These are phyloP conservation scores for Chirona hameri DNA, from an alignment of 2,888 invertebrate genomes.

Conservation along the genomic window DNA sequence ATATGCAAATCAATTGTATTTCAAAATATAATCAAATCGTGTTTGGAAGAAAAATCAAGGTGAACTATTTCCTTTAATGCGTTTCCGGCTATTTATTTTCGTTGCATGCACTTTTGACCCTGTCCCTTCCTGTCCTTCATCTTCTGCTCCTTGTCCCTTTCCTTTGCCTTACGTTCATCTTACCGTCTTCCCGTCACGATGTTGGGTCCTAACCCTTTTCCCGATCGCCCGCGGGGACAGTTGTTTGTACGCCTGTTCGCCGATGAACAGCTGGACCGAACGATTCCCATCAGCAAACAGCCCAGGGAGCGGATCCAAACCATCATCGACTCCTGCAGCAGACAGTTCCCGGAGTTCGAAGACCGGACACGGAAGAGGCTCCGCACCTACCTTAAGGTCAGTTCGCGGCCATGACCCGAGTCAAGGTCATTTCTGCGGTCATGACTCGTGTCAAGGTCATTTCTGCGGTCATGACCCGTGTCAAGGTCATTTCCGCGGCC, in stretches of 20 bases:
- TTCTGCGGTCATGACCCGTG: not conserved
- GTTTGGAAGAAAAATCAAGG: too few relatives aligned
- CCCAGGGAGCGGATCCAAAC: constrained; percentile 97
- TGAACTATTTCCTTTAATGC: too few relatives aligned
- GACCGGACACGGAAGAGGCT: constrained; percentile 91
- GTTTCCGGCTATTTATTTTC: not conserved
- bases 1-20: too few relatives aligned
- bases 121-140: not conserved
- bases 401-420: not conserved
- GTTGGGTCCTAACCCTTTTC: not conserved
- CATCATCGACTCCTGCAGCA: constrained; percentile 92
- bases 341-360: constrained; percentile 95
- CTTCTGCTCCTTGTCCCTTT: not conserved
- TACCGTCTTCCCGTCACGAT: too few relatives aligned
- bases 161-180: not conserved
- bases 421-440: not conserved
- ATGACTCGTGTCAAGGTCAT: constrained; percentile 51
- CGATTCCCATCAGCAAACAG: constrained; percentile 95
- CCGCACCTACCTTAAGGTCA: constrained; percentile 78
- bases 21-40: too few relatives aligned
- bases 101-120: too few relatives aligned
- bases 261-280: constrained; percentile 92
- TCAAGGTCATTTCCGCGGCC: not conserved
- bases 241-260: constrained; percentile 87
- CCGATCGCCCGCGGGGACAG: not conserved